A percentile compares a stretch with the other conserved stretches of the same genome.
Conservation (phyloP, 23 tunicate genomes). For the Aplidium turbinatum region DNA sequence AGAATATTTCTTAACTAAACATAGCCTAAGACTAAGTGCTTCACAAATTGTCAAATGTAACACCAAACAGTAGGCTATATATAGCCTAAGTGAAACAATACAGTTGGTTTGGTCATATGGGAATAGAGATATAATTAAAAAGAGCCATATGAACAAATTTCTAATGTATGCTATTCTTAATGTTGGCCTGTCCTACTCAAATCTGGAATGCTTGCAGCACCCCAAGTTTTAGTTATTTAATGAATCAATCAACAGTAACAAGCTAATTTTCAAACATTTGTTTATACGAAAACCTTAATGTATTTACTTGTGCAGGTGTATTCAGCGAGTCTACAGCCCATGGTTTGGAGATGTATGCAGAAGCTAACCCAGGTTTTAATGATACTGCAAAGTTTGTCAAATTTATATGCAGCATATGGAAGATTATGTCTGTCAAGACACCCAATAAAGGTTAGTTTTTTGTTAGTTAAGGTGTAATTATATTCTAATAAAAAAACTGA, state of each 20-base stretch:
- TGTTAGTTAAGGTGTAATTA: no score
- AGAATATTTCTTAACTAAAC: no score
- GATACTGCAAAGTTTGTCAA: conserved; percentile 4
- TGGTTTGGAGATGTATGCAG: neutral
- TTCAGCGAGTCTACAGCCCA: conserved; percentile 5
- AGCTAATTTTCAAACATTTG: neutral
- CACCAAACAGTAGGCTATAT: neutral
- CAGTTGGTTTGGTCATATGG: no score
- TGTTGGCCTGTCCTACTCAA: neutral
- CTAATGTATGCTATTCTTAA: neutral
- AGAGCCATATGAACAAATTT: no score
- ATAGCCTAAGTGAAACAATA: no score
- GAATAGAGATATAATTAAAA: no score
- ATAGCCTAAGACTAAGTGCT: no score
- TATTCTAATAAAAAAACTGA: no score
- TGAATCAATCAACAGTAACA: neutral
- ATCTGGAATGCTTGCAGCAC: no score
- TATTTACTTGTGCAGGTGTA: conserved; percentile 21
- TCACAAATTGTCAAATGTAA: neutral
- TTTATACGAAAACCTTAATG: no score
- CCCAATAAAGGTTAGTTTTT: neutral
- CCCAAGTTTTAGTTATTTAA: no score
- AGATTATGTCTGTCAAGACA: neutral
- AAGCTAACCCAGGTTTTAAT: conserved; percentile 4
- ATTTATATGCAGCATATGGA: neutral